Evolutionary conservation across 2,888 invertebrate genomes (phyloP).

Genomic region (Nomada ferruginata): DNA sequence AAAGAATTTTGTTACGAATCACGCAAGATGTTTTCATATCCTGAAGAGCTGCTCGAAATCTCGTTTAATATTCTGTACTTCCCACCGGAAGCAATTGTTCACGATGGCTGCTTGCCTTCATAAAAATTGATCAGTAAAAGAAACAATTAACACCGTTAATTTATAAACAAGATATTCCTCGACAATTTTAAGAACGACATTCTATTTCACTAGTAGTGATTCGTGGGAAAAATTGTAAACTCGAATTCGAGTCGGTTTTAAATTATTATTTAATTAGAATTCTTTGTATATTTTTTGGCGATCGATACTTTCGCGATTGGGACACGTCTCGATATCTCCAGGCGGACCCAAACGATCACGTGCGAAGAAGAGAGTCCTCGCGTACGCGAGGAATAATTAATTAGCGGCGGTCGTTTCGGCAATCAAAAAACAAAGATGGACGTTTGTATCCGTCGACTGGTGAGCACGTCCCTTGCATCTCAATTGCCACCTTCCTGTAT

Average conservation of each 20-base stretch:
- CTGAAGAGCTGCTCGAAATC: neutral
- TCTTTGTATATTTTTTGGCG: neutral
- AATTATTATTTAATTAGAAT: too few relatives aligned
- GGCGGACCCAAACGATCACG: constrained; percentile 48
- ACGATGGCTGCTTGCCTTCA: constrained; percentile 6
- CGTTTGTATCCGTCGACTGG: constrained; percentile 72
- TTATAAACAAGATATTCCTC: neutral
- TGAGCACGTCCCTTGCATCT: constrained; percentile 67
- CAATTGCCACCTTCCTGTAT: constrained; percentile 67
- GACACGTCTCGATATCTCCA: constrained; percentile 55
- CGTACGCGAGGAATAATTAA: constrained; percentile 79
- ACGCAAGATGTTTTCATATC: neutral
- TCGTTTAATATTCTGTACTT: neutral
- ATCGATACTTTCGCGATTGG: constrained; percentile 39
- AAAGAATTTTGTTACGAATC: neutral
- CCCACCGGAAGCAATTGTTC: constrained; percentile 19
- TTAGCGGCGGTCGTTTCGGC: constrained; percentile 80
- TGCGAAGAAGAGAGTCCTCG: constrained; percentile 48
- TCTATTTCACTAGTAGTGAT: too few relatives aligned
- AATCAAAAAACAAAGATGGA: constrained; percentile 77
- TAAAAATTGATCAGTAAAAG: neutral
- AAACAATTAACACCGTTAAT: neutral
- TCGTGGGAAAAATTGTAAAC: too few relatives aligned
- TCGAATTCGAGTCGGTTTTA: too few relatives aligned
- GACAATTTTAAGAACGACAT: neutral